Evolutionary conservation across 1,140 invertebrate genomes (phyloP).

Genomic region (Babylonia areolata): DNA sequence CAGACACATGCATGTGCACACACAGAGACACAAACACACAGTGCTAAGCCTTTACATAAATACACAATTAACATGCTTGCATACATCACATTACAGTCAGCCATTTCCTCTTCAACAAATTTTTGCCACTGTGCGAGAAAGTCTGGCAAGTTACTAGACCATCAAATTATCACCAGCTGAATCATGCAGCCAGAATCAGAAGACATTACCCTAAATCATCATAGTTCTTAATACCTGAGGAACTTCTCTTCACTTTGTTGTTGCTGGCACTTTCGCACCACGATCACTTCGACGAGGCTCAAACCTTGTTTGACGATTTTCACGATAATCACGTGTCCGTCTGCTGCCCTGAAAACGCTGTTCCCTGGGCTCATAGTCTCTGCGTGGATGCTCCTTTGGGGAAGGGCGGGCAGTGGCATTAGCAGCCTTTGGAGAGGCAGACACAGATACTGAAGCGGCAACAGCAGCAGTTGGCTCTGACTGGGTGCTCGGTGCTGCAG

Average conservation of each 20-base stretch:
- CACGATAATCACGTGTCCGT: conserved; percentile 65
- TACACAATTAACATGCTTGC: too few relatives aligned
- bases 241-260: conserved; percentile 35
- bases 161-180: too few relatives aligned
- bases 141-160: too few relatives aligned
- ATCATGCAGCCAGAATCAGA: neutral
- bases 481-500: conserved; percentile 61
- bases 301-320: conserved; percentile 46
- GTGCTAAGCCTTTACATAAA: too few relatives aligned
- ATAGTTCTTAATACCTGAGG: neutral
- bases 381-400: conserved; percentile 45
- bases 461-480: conserved; percentile 45
- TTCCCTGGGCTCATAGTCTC: conserved; percentile 61
- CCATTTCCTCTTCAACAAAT: too few relatives aligned
- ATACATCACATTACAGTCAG: too few relatives aligned
- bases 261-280: conserved; percentile 41
- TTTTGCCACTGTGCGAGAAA: too few relatives aligned
- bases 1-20: too few relatives aligned
- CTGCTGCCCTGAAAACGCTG: conserved; percentile 59
- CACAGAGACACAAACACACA: too few relatives aligned
- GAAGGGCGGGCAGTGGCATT: conserved; percentile 29
- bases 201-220: conserved; percentile 1
- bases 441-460: conserved; percentile 37
- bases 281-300: conserved; percentile 47
- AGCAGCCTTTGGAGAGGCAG: conserved; percentile 20